Evolutionary conservation across 2,113 vertebrate species (phyloP).

Genomic region (Silurus glanis): DNA sequence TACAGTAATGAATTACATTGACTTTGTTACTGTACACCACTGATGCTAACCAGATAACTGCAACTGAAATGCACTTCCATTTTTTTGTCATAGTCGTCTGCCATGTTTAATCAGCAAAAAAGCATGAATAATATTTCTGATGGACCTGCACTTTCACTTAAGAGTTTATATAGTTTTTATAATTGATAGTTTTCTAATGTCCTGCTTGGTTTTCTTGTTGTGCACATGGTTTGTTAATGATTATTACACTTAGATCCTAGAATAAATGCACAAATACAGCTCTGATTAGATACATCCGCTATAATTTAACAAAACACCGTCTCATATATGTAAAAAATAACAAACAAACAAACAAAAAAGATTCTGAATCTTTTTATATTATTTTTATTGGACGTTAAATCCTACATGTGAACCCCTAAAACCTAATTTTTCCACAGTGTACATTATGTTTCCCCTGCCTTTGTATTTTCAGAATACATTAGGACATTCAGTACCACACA

Average conservation of each 20-base stretch:
- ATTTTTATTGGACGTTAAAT: not conserved
- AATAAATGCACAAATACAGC: no score
- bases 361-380: not conserved
- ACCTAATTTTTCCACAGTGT: not conserved
- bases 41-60: not conserved
- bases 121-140: not conserved
- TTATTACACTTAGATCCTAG: not conserved
- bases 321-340: not conserved
- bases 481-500: conserved; percentile 5
- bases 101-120: not conserved
- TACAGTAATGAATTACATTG: not conserved
- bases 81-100: not conserved
- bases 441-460: not conserved
- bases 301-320: not conserved
- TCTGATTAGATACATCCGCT: not conserved
- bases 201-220: not conserved
- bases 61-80: not conserved
- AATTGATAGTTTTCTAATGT: not conserved
- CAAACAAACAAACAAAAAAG: not conserved
- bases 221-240: not conserved
- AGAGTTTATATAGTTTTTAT: not conserved
- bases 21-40: not conserved
- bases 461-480: not conserved
- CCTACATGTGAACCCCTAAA: not conserved
- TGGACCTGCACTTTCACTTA: not conserved